Percentiles rank a stretch among this genome's conserved stretches.
Evolutionary conservation across 2,888 invertebrate species (phyloP).

Genomic region (Tillus elongatus): DNA sequence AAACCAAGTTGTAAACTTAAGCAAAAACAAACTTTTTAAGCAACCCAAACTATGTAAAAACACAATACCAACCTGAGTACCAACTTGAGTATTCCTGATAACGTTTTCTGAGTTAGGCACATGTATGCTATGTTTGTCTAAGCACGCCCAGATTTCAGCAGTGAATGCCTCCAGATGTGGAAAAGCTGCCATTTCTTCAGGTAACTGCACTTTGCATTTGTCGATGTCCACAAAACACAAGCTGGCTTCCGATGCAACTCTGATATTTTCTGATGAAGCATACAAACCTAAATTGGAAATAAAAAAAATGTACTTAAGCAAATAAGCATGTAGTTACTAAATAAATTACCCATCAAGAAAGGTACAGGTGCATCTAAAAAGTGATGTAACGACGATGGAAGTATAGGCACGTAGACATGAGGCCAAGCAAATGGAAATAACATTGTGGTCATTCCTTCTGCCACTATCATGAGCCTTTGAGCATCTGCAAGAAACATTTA

Average conservation of each 20-base stretch:
- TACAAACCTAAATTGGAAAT: slow-evolving; percentile 47
- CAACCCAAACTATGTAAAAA: too few relatives aligned
- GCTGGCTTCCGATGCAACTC: slow-evolving; percentile 71
- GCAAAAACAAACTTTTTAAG: too few relatives aligned
- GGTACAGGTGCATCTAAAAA: slow-evolving; percentile 99
- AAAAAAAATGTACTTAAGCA: too few relatives aligned
- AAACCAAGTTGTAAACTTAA: too few relatives aligned
- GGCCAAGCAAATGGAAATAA: slow-evolving; percentile 96
- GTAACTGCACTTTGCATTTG: slow-evolving; percentile 81
- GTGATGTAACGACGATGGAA: slow-evolving; percentile 89
- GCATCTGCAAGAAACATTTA: slow-evolving; percentile 56
- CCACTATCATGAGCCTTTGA: slow-evolving; percentile 91
- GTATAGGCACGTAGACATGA: slow-evolving; percentile 96
- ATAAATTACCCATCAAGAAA: slow-evolving; percentile 85
- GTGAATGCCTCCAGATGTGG: slow-evolving; percentile 83
- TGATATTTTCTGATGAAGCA: slow-evolving; percentile 52
- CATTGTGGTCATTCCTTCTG: slow-evolving; percentile 84
- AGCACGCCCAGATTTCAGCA: slow-evolving; percentile 67
- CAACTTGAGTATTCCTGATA: slow-evolving; percentile 28
- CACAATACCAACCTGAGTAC: background rate
- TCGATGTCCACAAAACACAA: slow-evolving; percentile 96
- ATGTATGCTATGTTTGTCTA: slow-evolving; percentile 58
- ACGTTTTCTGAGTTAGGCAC: slow-evolving; percentile 35
- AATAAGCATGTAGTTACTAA: too few relatives aligned
- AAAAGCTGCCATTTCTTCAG: slow-evolving; percentile 90